Conservation (phyloP, 1,140 invertebrate species). For the Xylocopa sonorina region DNA sequence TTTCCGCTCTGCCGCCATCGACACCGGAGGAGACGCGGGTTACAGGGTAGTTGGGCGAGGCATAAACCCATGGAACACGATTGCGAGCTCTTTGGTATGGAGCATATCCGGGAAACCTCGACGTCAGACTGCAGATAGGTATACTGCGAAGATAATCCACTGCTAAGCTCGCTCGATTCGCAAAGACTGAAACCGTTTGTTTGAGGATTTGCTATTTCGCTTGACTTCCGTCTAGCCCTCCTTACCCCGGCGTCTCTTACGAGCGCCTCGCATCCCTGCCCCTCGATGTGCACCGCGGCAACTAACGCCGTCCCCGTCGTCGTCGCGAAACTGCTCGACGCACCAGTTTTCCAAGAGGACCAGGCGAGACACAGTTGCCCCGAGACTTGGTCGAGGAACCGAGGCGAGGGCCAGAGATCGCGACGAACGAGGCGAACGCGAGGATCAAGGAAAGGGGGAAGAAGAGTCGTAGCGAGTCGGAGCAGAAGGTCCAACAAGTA, state of each 20-base stretch:
- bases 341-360: slow-evolving; percentile 50
- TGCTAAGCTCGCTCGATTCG: slow-evolving; percentile 67
- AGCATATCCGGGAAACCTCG: slow-evolving; percentile 45
- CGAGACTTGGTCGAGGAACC: slow-evolving; percentile 24
- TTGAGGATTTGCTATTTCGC: slow-evolving; percentile 70
- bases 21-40: neutral
- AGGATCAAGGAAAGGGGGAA: neutral
- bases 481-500: neutral
- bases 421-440: neutral
- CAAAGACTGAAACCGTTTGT: slow-evolving; percentile 69
- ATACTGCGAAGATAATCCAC: slow-evolving; percentile 67
- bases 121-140: slow-evolving; percentile 48
- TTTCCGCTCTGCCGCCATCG: neutral
- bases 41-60: neutral
- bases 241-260: no score
- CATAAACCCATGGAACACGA: slow-evolving; percentile 47
- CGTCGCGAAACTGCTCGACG: slow-evolving; percentile 42
- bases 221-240: slow-evolving; percentile 50
- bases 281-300: no score
- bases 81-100: slow-evolving; percentile 55
- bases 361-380: slow-evolving; percentile 35
- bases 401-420: neutral
- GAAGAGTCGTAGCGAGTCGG: neutral
- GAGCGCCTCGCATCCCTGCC: no score
- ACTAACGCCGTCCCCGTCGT: slow-evolving; percentile 27